Evolutionary conservation across 2,888 invertebrate species (phyloP).

Genomic region (Autographa gamma): DNA sequence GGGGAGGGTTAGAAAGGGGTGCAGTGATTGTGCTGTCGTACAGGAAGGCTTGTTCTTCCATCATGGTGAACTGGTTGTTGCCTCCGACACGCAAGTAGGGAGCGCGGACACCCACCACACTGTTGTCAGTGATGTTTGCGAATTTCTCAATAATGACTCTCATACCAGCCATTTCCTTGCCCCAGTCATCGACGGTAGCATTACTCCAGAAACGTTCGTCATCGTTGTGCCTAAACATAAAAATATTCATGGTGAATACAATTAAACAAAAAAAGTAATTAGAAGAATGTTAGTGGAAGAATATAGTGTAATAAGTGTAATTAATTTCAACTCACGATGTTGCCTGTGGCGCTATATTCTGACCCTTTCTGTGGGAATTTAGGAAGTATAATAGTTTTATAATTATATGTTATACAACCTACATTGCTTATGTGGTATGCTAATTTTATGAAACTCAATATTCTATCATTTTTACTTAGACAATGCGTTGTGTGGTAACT

Average conservation of each 20-base stretch:
- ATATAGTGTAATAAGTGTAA: neutral
- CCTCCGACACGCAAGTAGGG: slow-evolving; percentile 97
- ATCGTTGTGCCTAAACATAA: slow-evolving; percentile 92
- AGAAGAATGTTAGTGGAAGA: neutral
- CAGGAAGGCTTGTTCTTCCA: slow-evolving; percentile 98
- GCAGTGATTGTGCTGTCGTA: slow-evolving; percentile 99
- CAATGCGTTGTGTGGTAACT: neutral
- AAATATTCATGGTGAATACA: slow-evolving; percentile 11
- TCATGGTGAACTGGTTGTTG: slow-evolving; percentile 99
- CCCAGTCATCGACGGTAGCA: slow-evolving; percentile 97
- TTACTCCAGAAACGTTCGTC: slow-evolving; percentile 98
- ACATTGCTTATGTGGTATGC: neutral
- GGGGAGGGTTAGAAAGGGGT: slow-evolving; percentile 96
- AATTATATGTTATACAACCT: neutral
- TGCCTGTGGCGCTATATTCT: neutral
- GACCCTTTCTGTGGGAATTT: slow-evolving; percentile 8
- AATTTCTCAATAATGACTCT: slow-evolving; percentile 96
- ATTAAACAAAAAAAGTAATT: neutral
- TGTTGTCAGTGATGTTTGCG: slow-evolving; percentile 96
- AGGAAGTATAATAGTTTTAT: neutral
- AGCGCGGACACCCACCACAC: slow-evolving; percentile 96
- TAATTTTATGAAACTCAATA: neutral
- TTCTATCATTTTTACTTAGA: too few species aligned
- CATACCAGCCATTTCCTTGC: slow-evolving; percentile 98
- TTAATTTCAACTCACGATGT: slow-evolving; percentile 3